A percentile compares a stretch with the other conserved stretches of the same genome.
Conservation (phyloP, 53 echinoderm and acorn worm species). For the Echinometra lucunter region DNA sequence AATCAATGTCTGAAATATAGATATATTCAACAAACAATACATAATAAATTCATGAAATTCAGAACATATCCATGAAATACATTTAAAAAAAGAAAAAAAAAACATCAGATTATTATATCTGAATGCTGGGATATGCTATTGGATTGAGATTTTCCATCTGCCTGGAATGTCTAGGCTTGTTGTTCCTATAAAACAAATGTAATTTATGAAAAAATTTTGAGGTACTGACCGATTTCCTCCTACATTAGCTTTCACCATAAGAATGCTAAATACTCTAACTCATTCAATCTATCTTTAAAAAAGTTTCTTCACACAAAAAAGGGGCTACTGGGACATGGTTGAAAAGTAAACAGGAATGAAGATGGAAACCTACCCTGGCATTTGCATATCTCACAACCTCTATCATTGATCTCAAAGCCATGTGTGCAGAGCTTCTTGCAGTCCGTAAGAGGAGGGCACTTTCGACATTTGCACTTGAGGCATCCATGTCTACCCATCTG, state of each 20-base stretch:
- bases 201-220: not conserved
- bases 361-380: constrained; percentile 85
- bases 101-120: not conserved
- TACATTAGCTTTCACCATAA: no score
- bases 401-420: constrained; percentile 91
- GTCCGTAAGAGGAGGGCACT: constrained; percentile 77
- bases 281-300: not conserved
- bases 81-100: no score
- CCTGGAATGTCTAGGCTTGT: not conserved
- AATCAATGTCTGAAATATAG: no score
- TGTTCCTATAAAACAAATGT: not conserved
- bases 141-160: not conserved
- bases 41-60: no score
- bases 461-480: constrained; percentile 84
- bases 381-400: constrained; percentile 94
- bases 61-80: no score
- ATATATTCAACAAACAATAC: not conserved
- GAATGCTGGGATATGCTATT: not conserved
- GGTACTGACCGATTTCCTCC: not conserved
- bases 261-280: not conserved
- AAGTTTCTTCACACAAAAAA: not conserved
- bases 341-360: not conserved
- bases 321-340: not conserved
- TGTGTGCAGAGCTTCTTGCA: constrained; percentile 92
- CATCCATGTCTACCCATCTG: constrained; percentile 83